Percentiles rank a stretch among this genome's conserved stretches.
phyloP scores from a whole-genome alignment of 2,113 vertebrate species.

The Pseudonaja textilis region DNA sequence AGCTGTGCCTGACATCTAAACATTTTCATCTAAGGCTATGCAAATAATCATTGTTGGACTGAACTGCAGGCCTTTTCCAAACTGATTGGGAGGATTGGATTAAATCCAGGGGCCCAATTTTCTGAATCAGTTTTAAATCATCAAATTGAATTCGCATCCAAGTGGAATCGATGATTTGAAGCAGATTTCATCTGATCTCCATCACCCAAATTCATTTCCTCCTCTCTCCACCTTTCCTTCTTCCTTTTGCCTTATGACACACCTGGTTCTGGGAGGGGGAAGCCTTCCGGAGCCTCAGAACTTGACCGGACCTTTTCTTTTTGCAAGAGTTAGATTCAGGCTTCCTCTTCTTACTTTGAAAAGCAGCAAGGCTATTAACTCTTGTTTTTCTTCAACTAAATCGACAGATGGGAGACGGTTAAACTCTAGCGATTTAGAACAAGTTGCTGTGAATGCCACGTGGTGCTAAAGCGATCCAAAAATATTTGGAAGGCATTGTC shows the following conservation, averaged over 20 bases:
- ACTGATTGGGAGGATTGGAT: background rate
- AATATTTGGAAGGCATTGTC: background rate
- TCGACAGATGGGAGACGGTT: background rate
- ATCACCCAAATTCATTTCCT: background rate
- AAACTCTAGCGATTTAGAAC: background rate
- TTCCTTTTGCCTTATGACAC: background rate
- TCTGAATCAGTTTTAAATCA: background rate
- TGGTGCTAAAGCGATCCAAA: background rate
- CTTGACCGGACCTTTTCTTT: background rate
- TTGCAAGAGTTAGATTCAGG: background rate
- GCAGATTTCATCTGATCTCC: background rate
- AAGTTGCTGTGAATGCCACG: background rate
- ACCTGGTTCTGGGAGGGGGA: background rate
- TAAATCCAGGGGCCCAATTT: background rate
- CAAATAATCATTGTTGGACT: background rate
- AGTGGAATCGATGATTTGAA: background rate
- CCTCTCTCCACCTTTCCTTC: background rate
- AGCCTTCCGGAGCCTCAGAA: background rate
- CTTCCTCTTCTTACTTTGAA: background rate
- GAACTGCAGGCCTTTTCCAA: background rate
- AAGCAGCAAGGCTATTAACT: background rate
- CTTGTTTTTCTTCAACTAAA: background rate
- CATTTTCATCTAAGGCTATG: background rate
- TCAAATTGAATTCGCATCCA: background rate
- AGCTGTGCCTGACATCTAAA: background rate